Conservation (phyloP, 92 coral and sea anemone species). For the Desmophyllum pertusum region DNA sequence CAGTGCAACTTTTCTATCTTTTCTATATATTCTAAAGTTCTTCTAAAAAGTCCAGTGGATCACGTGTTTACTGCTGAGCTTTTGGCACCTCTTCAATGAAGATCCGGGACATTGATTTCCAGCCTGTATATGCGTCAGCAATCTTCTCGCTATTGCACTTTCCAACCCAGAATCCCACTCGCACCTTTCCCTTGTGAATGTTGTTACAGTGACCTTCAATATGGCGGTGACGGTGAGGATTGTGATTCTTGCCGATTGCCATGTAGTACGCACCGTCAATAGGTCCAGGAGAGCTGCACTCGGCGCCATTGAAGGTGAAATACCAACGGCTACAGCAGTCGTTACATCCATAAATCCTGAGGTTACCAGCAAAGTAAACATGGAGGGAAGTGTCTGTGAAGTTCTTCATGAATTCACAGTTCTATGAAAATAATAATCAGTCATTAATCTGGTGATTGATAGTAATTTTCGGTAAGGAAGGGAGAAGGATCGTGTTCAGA, state of each 20-base stretch:
- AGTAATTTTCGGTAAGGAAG: too few relatives aligned
- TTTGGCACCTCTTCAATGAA: conserved; percentile 35
- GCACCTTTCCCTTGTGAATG: conserved; percentile 40
- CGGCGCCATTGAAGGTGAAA: conserved; percentile 59
- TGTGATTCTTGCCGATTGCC: not conserved
- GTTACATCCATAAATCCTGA: conserved; percentile 22
- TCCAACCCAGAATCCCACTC: conserved; percentile 65
- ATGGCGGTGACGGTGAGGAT: conserved; percentile 26
- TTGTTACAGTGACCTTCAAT: conserved; percentile 56
- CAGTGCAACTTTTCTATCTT: not conserved
- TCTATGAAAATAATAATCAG: not conserved
- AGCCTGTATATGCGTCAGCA: conserved; percentile 17
- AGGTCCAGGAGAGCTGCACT: conserved; percentile 51
- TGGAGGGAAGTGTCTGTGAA: conserved; percentile 4
- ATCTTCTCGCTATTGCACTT: not conserved
- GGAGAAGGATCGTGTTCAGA: too few relatives aligned
- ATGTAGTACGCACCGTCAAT: conserved; percentile 48
- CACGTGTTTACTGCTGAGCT: conserved; percentile 30
- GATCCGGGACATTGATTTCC: conserved; percentile 12
- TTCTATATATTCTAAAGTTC: not conserved
- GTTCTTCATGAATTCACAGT: conserved; percentile 4
- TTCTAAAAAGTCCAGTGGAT: conserved; percentile 7
- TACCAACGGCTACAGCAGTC: conserved; percentile 67
- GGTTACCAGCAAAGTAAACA: conserved; percentile 32
- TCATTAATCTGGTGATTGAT: too few relatives aligned